Evolutionary conservation across 2,888 invertebrate genomes (phyloP).

Genomic region (Serrognathus titanus): DNA sequence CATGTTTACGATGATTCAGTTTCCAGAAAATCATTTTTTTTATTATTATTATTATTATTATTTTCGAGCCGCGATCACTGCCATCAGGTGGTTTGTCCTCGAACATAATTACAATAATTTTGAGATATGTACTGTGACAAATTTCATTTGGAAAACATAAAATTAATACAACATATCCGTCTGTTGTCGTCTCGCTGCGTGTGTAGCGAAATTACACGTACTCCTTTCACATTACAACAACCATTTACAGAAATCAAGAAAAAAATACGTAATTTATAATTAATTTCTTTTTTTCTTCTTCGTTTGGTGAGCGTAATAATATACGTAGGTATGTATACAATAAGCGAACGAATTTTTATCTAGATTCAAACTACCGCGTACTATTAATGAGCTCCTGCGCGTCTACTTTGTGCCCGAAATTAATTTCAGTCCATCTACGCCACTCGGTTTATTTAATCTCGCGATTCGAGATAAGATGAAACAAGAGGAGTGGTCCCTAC

Average conservation of each 20-base stretch:
- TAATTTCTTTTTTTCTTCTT: too few species aligned
- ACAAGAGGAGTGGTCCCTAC: slow-evolving; percentile 25
- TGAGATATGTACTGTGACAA: slow-evolving; percentile 17
- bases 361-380: too few species aligned
- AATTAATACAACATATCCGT: slow-evolving; percentile 1
- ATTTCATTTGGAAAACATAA: slow-evolving; percentile 16
- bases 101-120: slow-evolving; percentile 18
- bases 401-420: not conserved
- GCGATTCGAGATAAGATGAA: slow-evolving; percentile 22
- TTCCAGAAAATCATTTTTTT: not conserved
- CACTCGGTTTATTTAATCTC: slow-evolving; percentile 12
- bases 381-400: not conserved
- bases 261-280: too few species aligned
- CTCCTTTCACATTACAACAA: too few species aligned
- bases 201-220: too few species aligned
- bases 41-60: not conserved
- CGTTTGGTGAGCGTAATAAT: too few species aligned
- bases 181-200: not conserved
- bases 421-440: slow-evolving; percentile 13
- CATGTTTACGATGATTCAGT: not conserved
- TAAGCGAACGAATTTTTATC: too few species aligned
- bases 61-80: not conserved
- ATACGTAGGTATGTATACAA: too few species aligned
- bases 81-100: not conserved
- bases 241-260: too few species aligned